Evolutionary conservation across 2,888 invertebrate genomes (phyloP).

Genomic region (Thereva nobilitata): DNA sequence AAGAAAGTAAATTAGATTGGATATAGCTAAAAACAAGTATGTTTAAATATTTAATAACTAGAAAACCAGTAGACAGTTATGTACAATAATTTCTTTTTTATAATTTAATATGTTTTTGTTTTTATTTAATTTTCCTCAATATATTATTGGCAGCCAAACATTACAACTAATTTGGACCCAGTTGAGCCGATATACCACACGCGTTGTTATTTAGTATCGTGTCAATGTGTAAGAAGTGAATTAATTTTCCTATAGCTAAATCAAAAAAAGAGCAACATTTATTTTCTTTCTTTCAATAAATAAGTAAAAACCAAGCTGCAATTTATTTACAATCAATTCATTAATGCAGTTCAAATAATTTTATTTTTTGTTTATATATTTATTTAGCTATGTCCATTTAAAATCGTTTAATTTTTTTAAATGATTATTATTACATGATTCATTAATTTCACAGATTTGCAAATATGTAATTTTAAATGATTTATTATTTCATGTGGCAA

Average conservation of each 20-base stretch:
- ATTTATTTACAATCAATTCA: too few species aligned
- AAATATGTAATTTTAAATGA: too few species aligned
- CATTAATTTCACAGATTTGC: not conserved
- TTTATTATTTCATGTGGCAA: too few species aligned
- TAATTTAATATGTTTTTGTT: conserved; percentile 1
- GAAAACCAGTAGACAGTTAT: not conserved
- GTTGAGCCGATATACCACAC: conserved; percentile 55
- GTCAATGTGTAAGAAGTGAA: conserved; percentile 58
- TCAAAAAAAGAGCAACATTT: not conserved
- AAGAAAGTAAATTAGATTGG: too few species aligned
- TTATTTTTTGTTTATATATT: too few species aligned
- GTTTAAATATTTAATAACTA: conserved; percentile 2
- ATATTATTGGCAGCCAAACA: conserved; percentile 44
- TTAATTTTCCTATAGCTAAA: conserved; percentile 30
- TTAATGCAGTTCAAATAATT: too few species aligned
- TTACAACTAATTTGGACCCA: conserved; percentile 55
- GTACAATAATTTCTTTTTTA: not conserved
- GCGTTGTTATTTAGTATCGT: conserved; percentile 57
- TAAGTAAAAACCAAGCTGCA: conserved; percentile 7
- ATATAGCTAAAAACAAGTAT: not conserved
- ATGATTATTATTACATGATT: not conserved
- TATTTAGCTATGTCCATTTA: too few species aligned
- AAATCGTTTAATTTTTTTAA: too few species aligned
- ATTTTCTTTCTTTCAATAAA: conserved; percentile 5
- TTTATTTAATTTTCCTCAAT: conserved; percentile 28